Base-by-base conservation (phyloP, 2,888 invertebrate species). In the Chloromyia formosa region DNA sequence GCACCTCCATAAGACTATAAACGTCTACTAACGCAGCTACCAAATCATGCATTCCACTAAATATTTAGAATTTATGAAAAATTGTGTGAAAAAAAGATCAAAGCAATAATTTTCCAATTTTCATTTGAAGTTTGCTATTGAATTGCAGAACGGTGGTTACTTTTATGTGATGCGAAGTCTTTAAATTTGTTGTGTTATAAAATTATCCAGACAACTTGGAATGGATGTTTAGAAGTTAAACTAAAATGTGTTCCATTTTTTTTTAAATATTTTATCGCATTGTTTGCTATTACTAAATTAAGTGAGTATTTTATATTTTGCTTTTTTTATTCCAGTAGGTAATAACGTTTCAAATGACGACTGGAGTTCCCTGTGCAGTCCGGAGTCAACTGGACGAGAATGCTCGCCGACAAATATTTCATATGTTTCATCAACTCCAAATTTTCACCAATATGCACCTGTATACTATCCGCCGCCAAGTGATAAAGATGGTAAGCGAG, bases 401-500 rank as follows among this genome's bases (percentile, higher is more conserved):
- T 75, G 75, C 64, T 77, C 77, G 10, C 77, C 75, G 14, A 53
- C 74, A 16, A 77, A 60, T 60, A 49, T 76, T 10, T 74, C 75
- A 16, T 77, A 74, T 74, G 66, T 74, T 23, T 76, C 75, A 14
- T 75, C 77, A 49, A 66, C 77, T 18, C 73, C 76, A 56, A 35
- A 75, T 18, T 75, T 75, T 73, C 77, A 77, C 64, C 77, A 76
- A 23, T 77, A 77, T 49, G 74, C 77, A 22, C 75, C 77, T 10
- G 76, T 76, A n/a, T 77, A 76, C 62, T 77, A 77, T 64, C 73
- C 74, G 1, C 73, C 73, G 42, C 54, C 73, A 45, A 71, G 69
- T 20, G 76, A 75, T 42, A 74, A 75, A 71, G 74, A 76, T 54
- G 77, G 77, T 77, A 40, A 69, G 73, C 73, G 49, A 49, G 42